These are phyloP conservation scores for Haliclona indistincta DNA, from an alignment of 37 sponge, comb jelly and placozoan genomes.

Conservation along the genomic window DNA sequence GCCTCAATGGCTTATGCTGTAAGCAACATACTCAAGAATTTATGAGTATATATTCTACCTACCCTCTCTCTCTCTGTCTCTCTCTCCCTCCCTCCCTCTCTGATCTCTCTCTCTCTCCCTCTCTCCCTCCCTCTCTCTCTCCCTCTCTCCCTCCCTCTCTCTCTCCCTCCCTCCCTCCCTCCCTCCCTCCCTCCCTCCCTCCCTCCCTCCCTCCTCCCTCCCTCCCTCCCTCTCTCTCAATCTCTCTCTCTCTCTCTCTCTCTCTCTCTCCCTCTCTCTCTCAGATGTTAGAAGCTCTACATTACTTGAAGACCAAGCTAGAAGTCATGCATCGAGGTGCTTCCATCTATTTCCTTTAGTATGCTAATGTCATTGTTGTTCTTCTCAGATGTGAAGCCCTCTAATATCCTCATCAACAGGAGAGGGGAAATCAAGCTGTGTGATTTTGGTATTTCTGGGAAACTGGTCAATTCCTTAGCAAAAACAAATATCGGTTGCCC, in stretches of 20 bases:
- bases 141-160: background rate
- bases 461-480: constrained; percentile 8
- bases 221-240: background rate
- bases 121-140: background rate
- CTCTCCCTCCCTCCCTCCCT: background rate
- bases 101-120: too few species aligned
- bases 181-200: constrained; percentile 2
- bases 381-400: constrained; percentile 76
- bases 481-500: constrained; percentile 18
- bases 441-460: constrained; percentile 67
- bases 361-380: too few species aligned
- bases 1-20: constrained; percentile 74
- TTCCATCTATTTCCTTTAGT: too few species aligned
- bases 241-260: background rate
- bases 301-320: constrained; percentile 75
- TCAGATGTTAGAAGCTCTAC: constrained; percentile 76
- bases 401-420: constrained; percentile 66
- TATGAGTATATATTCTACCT: too few species aligned
- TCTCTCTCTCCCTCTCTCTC: too few species aligned
- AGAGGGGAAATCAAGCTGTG: constrained; percentile 48
- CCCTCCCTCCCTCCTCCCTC: background rate
- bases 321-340: constrained; percentile 93
- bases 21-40: constrained; percentile 36
- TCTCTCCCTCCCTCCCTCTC: too few species aligned
- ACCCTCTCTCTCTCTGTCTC: too few species aligned